Conservation (phyloP, 2,888 invertebrate genomes). For the Stenchaetothrips biformis region DNA sequence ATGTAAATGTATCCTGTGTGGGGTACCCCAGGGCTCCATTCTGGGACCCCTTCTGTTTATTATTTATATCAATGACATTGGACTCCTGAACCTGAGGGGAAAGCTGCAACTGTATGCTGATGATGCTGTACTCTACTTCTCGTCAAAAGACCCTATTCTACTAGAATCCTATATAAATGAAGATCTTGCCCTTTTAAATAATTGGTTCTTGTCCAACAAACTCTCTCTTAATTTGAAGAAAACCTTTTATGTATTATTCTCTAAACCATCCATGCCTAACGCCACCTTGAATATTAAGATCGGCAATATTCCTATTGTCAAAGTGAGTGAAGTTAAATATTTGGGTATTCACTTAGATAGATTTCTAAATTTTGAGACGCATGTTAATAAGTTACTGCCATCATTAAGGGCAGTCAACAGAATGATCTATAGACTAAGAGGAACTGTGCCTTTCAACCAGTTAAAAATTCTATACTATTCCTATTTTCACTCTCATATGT, state of each 20-base stretch:
- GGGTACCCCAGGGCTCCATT: slow-evolving; percentile 31
- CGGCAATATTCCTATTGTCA: no score
- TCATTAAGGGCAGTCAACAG: no score
- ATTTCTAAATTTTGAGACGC: no score
- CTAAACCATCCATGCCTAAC: no score
- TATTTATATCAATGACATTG: slow-evolving; percentile 31
- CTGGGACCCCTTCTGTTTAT: slow-evolving; percentile 26
- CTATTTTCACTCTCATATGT: no score
- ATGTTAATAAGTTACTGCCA: no score
- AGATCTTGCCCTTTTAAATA: background rate
- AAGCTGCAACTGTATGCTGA: background rate
- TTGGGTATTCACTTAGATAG: no score
- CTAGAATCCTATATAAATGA: background rate
- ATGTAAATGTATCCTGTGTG: background rate
- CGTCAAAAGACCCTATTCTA: background rate
- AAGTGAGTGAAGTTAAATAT: no score
- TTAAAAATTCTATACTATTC: no score
- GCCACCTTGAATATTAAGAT: no score
- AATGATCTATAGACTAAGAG: no score
- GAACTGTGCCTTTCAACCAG: no score
- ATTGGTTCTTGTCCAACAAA: slow-evolving; percentile 3
- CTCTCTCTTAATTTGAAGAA: slow-evolving; percentile 25
- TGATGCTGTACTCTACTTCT: slow-evolving; percentile 27
- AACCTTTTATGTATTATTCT: background rate
- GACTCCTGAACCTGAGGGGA: slow-evolving; percentile 14